A percentile compares a stretch with the other conserved stretches of the same genome.
Evolutionary conservation across 2,888 invertebrate genomes (phyloP).

Genomic region (Kryphioiulus occultus): DNA sequence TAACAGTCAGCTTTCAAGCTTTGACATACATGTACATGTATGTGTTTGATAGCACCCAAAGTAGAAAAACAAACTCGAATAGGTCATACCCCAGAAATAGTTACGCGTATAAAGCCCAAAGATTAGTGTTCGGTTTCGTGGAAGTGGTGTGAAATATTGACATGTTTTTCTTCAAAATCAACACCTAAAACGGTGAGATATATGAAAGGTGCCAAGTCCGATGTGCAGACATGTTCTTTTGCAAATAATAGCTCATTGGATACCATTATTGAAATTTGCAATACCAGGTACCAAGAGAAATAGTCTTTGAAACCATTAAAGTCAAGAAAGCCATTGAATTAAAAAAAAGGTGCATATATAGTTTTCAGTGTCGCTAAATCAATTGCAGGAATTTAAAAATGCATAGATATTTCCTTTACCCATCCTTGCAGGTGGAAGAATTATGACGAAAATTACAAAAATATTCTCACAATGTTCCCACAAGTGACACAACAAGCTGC

Average conservation of each 20-base stretch:
- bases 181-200: background rate
- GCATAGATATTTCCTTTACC: too few species aligned
- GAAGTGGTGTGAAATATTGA: background rate
- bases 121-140: background rate
- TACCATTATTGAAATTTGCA: too few species aligned
- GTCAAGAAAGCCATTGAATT: background rate
- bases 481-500: too few species aligned
- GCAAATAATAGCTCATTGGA: background rate
- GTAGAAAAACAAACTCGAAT: background rate
- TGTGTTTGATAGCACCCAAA: background rate
- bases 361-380: background rate
- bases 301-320: too few species aligned
- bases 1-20: background rate
- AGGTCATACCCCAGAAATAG: background rate
- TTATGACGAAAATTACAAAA: too few species aligned
- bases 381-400: background rate
- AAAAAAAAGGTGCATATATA: background rate
- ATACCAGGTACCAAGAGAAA: too few species aligned
- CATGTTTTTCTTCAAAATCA: background rate
- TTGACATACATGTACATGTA: too few species aligned
- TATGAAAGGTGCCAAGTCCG: too few species aligned
- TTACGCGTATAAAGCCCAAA: background rate
- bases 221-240: background rate
- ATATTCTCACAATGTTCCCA: too few species aligned
- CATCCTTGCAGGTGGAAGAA: too few species aligned